Percentiles rank a stretch among this genome's conserved stretches.
Evolutionary conservation across 2,113 vertebrate species (phyloP).

Genomic region (Castor canadensis): DNA sequence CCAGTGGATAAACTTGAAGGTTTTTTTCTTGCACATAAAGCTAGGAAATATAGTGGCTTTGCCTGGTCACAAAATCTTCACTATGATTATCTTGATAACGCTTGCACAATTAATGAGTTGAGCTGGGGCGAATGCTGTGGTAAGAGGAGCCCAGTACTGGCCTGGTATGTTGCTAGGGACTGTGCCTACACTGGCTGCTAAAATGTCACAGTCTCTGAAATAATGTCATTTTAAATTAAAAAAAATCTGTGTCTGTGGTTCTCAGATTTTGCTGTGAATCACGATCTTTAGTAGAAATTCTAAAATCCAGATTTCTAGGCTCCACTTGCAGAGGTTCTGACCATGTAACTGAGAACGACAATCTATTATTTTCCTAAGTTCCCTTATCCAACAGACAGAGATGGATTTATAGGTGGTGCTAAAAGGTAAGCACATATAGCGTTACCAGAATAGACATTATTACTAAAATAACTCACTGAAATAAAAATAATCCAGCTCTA

Average conservation of each 20-base stretch:
- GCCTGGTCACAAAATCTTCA: background rate
- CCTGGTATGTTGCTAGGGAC: background rate
- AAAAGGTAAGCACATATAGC: background rate
- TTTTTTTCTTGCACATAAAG: conserved; percentile 24
- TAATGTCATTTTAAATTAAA: background rate
- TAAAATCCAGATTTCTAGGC: background rate
- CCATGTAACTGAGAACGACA: background rate
- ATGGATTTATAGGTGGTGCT: background rate
- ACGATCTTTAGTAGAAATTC: background rate
- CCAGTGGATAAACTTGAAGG: background rate
- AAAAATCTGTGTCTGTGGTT: background rate
- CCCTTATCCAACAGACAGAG: background rate
- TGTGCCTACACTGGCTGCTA: background rate
- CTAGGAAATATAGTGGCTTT: background rate
- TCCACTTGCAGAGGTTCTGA: background rate
- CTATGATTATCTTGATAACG: background rate
- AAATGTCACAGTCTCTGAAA: background rate
- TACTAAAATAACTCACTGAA: background rate
- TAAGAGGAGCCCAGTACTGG: accelerated
- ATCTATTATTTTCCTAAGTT: background rate
- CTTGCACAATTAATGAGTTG: background rate
- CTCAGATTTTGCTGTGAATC: background rate
- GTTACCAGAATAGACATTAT: background rate
- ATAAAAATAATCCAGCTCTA: background rate
- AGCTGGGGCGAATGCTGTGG: background rate